A percentile compares a stretch with the other conserved stretches of the same genome.
phyloP scores from a whole-genome alignment of 2,797 vertebrate genomes.

The Margarornis squamiger region DNA sequence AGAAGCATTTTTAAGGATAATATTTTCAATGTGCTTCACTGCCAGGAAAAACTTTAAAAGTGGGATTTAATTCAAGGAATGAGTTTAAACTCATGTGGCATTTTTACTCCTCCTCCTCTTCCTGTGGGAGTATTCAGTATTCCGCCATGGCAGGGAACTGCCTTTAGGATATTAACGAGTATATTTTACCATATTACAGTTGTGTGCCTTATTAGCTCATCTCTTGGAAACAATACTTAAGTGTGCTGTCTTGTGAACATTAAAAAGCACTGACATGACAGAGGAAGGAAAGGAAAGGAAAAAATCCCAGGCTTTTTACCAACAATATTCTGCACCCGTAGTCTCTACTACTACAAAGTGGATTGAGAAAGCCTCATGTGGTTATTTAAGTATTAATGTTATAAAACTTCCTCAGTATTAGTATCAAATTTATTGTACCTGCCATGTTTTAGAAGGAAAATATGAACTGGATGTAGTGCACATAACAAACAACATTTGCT shows the following conservation, averaged over 20 bases:
- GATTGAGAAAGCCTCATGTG: not conserved
- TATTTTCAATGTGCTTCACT: not conserved
- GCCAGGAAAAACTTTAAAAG: slow-evolving; percentile 56
- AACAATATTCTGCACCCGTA: not conserved
- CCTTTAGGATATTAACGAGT: slow-evolving; percentile 13
- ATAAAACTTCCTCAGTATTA: not conserved
- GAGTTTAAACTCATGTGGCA: slow-evolving; percentile 30
- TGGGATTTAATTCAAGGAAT: slow-evolving; percentile 62
- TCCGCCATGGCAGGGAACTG: slow-evolving; percentile 44
- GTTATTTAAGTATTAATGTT: not conserved
- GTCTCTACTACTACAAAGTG: not conserved
- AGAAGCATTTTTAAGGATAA: slow-evolving; percentile 16
- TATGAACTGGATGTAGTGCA: not conserved
- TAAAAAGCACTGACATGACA: slow-evolving; percentile 46
- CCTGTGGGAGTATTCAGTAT: slow-evolving; percentile 38
- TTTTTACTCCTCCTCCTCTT: slow-evolving; percentile 42
- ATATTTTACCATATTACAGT: slow-evolving; percentile 33
- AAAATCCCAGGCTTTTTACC: not conserved
- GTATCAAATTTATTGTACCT: not conserved
- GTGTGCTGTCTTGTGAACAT: slow-evolving; percentile 49
- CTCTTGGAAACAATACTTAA: slow-evolving; percentile 40
- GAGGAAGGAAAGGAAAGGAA: not conserved
- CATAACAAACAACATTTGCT: fast-evolving
- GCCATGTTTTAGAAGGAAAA: not conserved
- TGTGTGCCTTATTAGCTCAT: slow-evolving; percentile 39